These are phyloP conservation scores for Natator depressus DNA, from an alignment of 2,113 vertebrate species.

Conservation along the genomic window DNA sequence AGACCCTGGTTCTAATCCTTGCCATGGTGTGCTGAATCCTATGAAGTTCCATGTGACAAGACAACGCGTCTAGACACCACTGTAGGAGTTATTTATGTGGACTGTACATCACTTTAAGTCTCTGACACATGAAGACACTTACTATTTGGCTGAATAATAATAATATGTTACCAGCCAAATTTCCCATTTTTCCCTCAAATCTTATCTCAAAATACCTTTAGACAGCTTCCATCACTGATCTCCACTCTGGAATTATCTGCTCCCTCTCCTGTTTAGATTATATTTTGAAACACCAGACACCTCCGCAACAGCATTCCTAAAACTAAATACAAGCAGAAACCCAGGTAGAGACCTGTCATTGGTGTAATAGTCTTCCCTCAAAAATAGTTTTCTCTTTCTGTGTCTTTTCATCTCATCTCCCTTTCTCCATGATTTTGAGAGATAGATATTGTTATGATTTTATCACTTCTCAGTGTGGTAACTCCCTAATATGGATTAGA, in stretches of 20 bases:
- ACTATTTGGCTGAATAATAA: neutral
- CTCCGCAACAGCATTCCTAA: neutral
- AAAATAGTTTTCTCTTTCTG: slow-evolving; percentile 14
- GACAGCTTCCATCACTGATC: neutral
- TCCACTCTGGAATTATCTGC: neutral
- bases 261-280: neutral
- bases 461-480: slow-evolving; percentile 38
- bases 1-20: accelerated
- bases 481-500: slow-evolving; percentile 16
- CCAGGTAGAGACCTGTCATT: neutral
- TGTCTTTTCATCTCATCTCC: slow-evolving; percentile 33
- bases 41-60: neutral
- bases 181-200: neutral
- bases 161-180: neutral
- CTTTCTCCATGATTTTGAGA: slow-evolving; percentile 26
- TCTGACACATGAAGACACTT: neutral
- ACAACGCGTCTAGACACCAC: neutral
- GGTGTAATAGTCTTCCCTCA: neutral
- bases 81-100: neutral
- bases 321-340: slow-evolving; percentile 1
- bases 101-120: accelerated
- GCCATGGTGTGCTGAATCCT: neutral
- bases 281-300: slow-evolving; percentile 49
- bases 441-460: slow-evolving; percentile 15
- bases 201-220: neutral